A percentile compares a stretch with the other conserved stretches of the same genome.
phyloP scores from a whole-genome alignment of 2,113 vertebrate genomes.

The Cyphomyrus plagiostoma region DNA sequence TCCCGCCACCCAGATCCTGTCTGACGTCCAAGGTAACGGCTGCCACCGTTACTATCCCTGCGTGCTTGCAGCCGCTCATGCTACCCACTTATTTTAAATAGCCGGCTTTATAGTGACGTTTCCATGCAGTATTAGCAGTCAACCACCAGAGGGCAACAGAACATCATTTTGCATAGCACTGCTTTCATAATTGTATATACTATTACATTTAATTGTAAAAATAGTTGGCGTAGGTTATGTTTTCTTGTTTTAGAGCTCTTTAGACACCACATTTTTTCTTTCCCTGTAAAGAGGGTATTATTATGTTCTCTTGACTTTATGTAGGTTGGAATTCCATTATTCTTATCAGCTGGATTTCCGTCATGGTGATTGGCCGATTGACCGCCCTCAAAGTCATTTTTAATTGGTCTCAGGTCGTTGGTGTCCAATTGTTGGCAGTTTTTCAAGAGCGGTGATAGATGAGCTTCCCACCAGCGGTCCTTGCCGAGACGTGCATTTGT shows the following conservation, averaged over 20 bases:
- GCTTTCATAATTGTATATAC: neutral
- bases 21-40: constrained; percentile 76
- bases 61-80: too few relatives aligned
- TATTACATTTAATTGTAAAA: neutral
- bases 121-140: constrained; percentile 18
- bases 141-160: constrained; percentile 46
- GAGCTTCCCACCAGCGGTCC: neutral
- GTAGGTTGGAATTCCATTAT: neutral
- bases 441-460: neutral
- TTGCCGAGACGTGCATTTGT: too few relatives aligned
- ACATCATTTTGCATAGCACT: neutral
- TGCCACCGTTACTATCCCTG: constrained; percentile 39
- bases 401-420: neutral
- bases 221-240: neutral
- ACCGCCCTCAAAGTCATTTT: neutral
- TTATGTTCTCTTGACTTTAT: neutral
- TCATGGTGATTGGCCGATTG: neutral
- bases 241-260: neutral
- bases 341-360: neutral
- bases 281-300: neutral
- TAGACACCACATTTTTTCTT: neutral
- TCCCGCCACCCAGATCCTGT: constrained; percentile 61
- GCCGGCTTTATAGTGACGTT: neutral
- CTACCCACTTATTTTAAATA: neutral
- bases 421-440: neutral